Evolutionary conservation across 2,888 invertebrate genomes (phyloP).

Genomic region (Cephalotes varians): DNA sequence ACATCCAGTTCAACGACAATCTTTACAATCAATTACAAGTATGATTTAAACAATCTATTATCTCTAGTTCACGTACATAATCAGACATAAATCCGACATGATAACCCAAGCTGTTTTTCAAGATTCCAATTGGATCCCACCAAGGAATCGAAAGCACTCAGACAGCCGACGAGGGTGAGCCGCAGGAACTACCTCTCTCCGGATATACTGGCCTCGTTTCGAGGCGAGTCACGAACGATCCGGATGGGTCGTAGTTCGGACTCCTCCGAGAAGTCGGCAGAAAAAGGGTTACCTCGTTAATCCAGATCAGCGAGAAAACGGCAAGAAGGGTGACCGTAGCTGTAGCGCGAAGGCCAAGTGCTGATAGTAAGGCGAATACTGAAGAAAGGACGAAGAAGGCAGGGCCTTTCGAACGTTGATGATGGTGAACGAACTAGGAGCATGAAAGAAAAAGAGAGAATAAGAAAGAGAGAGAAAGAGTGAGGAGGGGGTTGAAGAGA

Average conservation of each 20-base stretch:
- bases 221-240: slow-evolving; percentile 72
- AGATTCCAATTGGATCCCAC: slow-evolving; percentile 18
- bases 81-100: background rate
- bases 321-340: slow-evolving; percentile 50
- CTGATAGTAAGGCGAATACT: slow-evolving; percentile 15
- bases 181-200: slow-evolving; percentile 35
- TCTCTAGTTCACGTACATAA: background rate
- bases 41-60: background rate
- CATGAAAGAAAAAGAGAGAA: slow-evolving; percentile 11
- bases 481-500: no score
- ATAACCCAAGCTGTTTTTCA: slow-evolving; percentile 4
- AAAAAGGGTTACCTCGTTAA: slow-evolving; percentile 76
- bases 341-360: background rate
- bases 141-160: slow-evolving; percentile 1
- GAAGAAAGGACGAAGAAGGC: slow-evolving; percentile 11
- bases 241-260: slow-evolving; percentile 66
- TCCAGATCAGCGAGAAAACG: slow-evolving; percentile 71
- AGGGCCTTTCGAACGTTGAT: slow-evolving; percentile 70
- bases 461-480: slow-evolving; percentile 23
- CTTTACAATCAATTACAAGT: no score
- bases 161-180: slow-evolving; percentile 19
- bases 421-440: slow-evolving; percentile 51
- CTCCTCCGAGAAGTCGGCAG: slow-evolving; percentile 63
- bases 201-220: slow-evolving; percentile 63
- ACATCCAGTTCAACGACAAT: background rate